Base-by-base conservation (phyloP, 2,888 invertebrate genomes). In the Rhagophthalmus giganteus region DNA sequence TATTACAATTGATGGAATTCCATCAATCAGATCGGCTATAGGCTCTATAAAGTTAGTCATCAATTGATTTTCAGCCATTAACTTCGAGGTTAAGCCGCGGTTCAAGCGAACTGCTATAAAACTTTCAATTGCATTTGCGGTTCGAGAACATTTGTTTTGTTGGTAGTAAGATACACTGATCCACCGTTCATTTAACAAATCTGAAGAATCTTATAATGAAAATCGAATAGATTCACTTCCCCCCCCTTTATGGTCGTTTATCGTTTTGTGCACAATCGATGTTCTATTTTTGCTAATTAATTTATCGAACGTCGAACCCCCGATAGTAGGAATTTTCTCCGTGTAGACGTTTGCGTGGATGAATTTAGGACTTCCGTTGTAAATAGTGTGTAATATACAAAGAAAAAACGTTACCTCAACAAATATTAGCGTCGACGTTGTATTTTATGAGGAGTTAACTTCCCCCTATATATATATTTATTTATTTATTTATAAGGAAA, bases 11-110 rank as follows among this genome's bases (percentile, higher is more conserved):
- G 51, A 55, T 55, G 51, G 35, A 46, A 32, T 47, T 55, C 31
- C 47, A 55, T 55, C 55, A 55, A 55, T 55, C 55, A 55, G 49
- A 51, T 47, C 51, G 30, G 34, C 38, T 45, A 34, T 51, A 51
- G 45, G 51, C 40, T 42, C 47, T 41, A 55, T 55, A 47, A 49
- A 55, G 55, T 55, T 52, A 52, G 44, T 39, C 31, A 48, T 34
- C 47, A 55, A 55, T 55, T 55, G 55, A 55, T 55, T 55, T 52
- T 51, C 40, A 35, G 32, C 46, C 42, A 42, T 55, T 51, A 55
- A 51, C 40, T 45, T 51, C 35, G 47, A 41, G 52, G 47, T 47
- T 52, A 47, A 52, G 46, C 46, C 35, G 41, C 26, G 41, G 46
- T 40, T 47, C 39, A 47, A 31, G 31, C 40, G 46, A 46, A 47